Conservation (phyloP, 2,113 vertebrate species). For the Podarcis muralis region DNA sequence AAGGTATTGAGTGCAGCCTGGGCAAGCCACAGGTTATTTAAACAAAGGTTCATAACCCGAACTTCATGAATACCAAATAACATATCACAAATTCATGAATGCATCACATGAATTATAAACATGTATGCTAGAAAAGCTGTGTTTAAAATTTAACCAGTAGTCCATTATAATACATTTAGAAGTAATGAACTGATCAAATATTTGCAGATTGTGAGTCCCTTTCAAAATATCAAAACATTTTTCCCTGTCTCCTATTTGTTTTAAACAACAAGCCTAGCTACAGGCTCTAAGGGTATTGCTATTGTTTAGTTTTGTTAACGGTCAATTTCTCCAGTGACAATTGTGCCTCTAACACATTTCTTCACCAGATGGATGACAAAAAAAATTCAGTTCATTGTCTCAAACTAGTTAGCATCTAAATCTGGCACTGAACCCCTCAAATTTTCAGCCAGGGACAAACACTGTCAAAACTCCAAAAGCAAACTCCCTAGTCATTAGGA, state of each 20-base stretch:
- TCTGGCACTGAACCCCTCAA: neutral
- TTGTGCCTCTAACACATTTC: neutral
- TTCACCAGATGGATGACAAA: neutral
- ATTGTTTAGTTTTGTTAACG: neutral
- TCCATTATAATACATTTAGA: neutral
- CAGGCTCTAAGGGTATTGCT: neutral
- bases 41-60: neutral
- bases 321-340: neutral
- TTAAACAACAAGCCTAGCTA: neutral
- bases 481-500: neutral
- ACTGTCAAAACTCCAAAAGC: neutral
- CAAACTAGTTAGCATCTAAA: no score
- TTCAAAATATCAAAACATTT: neutral
- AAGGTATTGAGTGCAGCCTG: neutral
- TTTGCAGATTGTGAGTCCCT: neutral
- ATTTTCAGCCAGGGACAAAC: neutral
- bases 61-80: constrained; percentile 1
- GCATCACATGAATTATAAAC: neutral
- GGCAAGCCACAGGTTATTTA: neutral
- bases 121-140: neutral
- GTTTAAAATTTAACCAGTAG: constrained; percentile 8
- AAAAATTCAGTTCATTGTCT: neutral
- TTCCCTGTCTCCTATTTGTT: neutral
- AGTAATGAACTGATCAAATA: neutral
- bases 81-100: neutral